Conservation (phyloP, 1,140 invertebrate species). For the Pseudomyrmex flavicornis region DNA sequence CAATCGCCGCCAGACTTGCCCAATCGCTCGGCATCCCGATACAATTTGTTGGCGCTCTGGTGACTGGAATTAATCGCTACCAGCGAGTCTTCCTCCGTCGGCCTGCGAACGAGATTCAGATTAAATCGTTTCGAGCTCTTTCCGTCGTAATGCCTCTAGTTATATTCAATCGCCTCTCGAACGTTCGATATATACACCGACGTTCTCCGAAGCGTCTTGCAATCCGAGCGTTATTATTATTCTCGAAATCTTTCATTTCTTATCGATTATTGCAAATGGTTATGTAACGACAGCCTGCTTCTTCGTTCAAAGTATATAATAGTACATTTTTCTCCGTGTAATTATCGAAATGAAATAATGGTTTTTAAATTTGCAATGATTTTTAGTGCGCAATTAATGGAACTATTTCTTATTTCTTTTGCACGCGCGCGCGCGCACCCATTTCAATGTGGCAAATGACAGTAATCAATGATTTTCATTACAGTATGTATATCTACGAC, state of each 20-base stretch:
- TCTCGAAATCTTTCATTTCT: too few relatives aligned
- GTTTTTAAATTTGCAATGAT: neutral
- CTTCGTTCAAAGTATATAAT: neutral
- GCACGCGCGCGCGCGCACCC: too few relatives aligned
- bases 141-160: neutral
- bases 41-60: slow-evolving; percentile 77
- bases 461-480: too few relatives aligned
- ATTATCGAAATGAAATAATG: neutral
- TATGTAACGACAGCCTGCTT: neutral
- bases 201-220: neutral
- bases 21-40: slow-evolving; percentile 81
- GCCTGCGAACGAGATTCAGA: slow-evolving; percentile 75
- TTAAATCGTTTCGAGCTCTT: slow-evolving; percentile 38
- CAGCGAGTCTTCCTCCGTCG: slow-evolving; percentile 81
- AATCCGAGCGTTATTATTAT: neutral
- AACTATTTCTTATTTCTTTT: too few relatives aligned
- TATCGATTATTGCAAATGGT: neutral
- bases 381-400: neutral
- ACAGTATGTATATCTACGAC: too few relatives aligned
- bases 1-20: slow-evolving; percentile 81
- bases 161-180: slow-evolving; percentile 11
- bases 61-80: slow-evolving; percentile 75
- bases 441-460: too few relatives aligned
- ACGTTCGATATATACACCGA: neutral
- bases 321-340: neutral